Conservation (phyloP, 2,113 vertebrate species). For the Phodopus roborovskii region DNA sequence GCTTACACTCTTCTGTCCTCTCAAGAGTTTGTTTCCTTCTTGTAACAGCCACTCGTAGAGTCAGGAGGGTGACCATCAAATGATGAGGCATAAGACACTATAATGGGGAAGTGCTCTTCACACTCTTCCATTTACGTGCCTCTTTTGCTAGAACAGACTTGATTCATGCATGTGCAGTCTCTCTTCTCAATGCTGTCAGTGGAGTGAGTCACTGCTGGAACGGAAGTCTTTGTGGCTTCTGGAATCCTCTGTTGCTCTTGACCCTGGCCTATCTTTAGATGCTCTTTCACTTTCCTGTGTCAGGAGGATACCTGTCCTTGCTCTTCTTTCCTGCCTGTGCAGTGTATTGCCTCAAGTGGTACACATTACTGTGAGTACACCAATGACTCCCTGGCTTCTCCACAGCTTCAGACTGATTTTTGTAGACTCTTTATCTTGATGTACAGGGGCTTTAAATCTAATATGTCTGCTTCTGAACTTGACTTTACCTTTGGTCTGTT, state of each 20-base stretch:
- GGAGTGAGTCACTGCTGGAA: neutral
- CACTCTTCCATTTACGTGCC: neutral
- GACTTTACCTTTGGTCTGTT: neutral
- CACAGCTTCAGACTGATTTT: neutral
- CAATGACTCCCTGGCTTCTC: neutral
- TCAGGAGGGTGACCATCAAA: neutral
- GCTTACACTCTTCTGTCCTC: constrained; percentile 54
- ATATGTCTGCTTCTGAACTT: neutral
- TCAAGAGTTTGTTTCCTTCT: constrained; percentile 42
- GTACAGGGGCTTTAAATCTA: neutral
- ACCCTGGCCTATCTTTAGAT: neutral
- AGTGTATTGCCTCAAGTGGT: neutral
- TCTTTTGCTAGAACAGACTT: neutral
- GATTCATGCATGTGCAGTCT: neutral
- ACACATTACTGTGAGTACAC: neutral
- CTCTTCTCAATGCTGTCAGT: neutral
- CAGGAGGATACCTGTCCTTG: neutral
- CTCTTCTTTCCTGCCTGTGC: neutral
- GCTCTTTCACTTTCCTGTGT: neutral
- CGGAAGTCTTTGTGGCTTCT: neutral
- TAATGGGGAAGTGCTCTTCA: neutral
- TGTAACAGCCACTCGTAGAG: neutral
- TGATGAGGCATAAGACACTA: neutral
- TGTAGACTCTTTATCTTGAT: neutral
- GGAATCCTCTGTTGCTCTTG: neutral